Evolutionary conservation across 1,140 invertebrate genomes (phyloP).

Genomic region (Meloidogyne hapla): DNA sequence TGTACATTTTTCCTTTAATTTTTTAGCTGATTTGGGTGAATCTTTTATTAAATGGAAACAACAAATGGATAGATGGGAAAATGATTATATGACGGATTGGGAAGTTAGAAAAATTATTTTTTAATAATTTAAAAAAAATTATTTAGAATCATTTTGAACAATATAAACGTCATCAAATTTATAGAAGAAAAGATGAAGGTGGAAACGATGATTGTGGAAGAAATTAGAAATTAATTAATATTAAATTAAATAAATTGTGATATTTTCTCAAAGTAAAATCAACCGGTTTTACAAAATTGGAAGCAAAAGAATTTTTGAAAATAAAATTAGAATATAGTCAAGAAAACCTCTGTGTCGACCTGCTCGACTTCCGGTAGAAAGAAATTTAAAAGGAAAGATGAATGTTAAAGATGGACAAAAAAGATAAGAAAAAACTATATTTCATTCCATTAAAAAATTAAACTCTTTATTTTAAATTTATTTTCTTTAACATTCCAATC

Average conservation of each 20-base stretch:
- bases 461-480: too few species aligned
- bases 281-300: background rate
- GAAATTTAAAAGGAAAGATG: too few species aligned
- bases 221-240: background rate
- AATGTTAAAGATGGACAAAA: too few species aligned
- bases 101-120: background rate
- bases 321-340: background rate
- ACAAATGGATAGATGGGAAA: constrained; percentile 67
- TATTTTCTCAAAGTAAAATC: background rate
- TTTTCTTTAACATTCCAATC: too few species aligned
- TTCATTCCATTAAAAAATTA: too few species aligned
- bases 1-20: constrained; percentile 28
- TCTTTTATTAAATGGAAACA: constrained; percentile 66
- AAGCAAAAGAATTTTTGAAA: background rate
- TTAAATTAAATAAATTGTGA: background rate
- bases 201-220: background rate
- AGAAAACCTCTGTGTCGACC: too few species aligned
- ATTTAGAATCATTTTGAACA: constrained; percentile 66
- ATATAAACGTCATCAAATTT: constrained; percentile 61
- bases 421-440: too few species aligned
- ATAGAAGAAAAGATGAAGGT: constrained; percentile 22
- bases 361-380: too few species aligned
- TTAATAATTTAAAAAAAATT: background rate
- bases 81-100: constrained; percentile 67
- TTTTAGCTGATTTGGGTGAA: constrained; percentile 65